A percentile compares a stretch with the other conserved stretches of the same genome.
Evolutionary conservation across 2,797 vertebrate genomes (phyloP).

Genomic region (Podargus strigoides): DNA sequence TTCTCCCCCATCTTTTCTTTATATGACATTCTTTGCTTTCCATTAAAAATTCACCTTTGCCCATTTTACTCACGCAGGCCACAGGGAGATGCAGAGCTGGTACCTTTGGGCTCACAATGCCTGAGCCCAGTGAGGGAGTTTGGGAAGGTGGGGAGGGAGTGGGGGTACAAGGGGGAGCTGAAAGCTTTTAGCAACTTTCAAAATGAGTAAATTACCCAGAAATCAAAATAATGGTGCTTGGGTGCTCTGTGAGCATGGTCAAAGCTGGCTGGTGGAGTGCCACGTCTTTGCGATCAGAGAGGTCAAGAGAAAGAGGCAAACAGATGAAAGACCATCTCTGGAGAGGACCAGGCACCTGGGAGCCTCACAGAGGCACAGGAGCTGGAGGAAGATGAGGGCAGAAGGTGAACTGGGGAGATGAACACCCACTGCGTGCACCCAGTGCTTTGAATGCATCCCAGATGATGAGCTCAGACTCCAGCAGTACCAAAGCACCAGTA

Average conservation of each 20-base stretch:
- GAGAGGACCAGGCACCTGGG: not conserved
- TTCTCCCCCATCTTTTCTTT: not conserved
- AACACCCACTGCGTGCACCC: not conserved
- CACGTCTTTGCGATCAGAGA: rapidly evolving
- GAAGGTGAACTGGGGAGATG: not conserved
- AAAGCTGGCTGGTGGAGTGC: not conserved
- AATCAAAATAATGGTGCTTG: not conserved
- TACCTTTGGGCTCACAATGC: no score
- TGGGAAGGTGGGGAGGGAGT: no score
- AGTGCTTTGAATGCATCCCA: rapidly evolving
- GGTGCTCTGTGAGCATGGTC: no score
- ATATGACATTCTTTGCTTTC: not conserved
- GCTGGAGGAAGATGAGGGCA: not conserved
- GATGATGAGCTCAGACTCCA: not conserved
- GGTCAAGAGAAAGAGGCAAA: not conserved
- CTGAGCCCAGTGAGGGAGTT: no score
- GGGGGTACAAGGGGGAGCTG: no score
- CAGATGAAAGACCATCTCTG: no score
- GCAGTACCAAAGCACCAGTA: not conserved
- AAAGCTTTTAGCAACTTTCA: not conserved
- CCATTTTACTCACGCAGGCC: no score
- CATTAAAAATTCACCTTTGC: not conserved
- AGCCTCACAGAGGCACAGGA: not conserved
- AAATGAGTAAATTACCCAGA: not conserved
- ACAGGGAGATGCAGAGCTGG: no score